Conservation (phyloP, 1,140 invertebrate species). For the Drosophila baimaii region DNA sequence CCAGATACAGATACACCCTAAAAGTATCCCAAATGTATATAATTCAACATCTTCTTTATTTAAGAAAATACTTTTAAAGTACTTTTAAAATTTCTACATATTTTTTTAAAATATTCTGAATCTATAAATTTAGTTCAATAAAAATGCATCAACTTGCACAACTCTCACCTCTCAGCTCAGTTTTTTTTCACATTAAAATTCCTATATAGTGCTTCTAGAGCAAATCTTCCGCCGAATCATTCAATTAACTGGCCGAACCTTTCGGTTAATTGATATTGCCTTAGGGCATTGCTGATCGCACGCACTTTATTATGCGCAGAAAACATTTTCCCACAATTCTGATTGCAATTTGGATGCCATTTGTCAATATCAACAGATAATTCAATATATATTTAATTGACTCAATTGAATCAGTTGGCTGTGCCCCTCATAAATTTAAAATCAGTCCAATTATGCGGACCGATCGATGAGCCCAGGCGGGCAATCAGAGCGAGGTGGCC, state of each 20-base stretch:
- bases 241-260: slow-evolving; percentile 32
- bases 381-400: slow-evolving; percentile 75
- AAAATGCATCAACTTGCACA: neutral
- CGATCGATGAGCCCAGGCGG: slow-evolving; percentile 19
- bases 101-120: neutral
- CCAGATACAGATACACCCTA: no score
- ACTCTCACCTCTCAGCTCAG: no score
- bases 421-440: slow-evolving; percentile 64
- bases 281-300: slow-evolving; percentile 22
- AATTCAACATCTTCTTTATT: neutral
- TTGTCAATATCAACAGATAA: slow-evolving; percentile 79
- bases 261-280: slow-evolving; percentile 53
- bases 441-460: slow-evolving; percentile 69
- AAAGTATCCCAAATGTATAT: neutral
- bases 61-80: no score
- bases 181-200: neutral
- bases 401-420: slow-evolving; percentile 70
- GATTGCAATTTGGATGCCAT: slow-evolving; percentile 70
- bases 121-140: neutral
- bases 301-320: slow-evolving; percentile 47
- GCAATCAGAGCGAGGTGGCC: slow-evolving; percentile 1
- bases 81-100: neutral
- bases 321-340: slow-evolving; percentile 61
- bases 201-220: neutral
- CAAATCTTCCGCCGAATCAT: slow-evolving; percentile 15